These are phyloP conservation scores for Parauchenoglanis punctatus DNA, from an alignment of 2,797 vertebrate genomes.

Conservation along the genomic window DNA sequence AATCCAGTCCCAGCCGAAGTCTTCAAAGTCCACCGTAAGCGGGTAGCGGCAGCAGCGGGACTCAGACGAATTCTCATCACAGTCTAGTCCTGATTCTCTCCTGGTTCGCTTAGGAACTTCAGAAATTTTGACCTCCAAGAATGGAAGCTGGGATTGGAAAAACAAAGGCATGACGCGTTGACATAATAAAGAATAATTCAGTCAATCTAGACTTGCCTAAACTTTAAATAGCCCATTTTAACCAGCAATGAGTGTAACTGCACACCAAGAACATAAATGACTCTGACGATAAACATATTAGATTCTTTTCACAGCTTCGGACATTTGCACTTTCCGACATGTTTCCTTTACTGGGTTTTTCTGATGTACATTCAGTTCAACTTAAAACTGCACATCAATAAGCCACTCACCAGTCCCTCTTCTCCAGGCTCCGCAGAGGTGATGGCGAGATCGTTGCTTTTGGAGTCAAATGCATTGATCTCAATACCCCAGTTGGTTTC, in stretches of 20 bases:
- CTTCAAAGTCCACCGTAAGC: constrained; percentile 95
- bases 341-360: not conserved
- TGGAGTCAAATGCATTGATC: constrained; percentile 93
- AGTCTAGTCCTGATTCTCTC: constrained; percentile 91
- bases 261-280: not conserved
- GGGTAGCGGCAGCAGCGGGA: constrained; percentile 94
- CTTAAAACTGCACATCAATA: not conserved
- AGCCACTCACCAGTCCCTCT: constrained; percentile 90
- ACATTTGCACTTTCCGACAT: not conserved
- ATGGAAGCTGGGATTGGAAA: constrained; percentile 82
- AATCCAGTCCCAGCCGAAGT: constrained; percentile 97
- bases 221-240: not conserved
- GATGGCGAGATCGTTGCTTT: constrained; percentile 88
- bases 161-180: not conserved
- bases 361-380: not conserved
- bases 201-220: not conserved
- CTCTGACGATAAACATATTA: not conserved
- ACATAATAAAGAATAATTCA: constrained; percentile 27
- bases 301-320: not conserved
- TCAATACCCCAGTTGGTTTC: constrained; percentile 98
- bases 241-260: not conserved
- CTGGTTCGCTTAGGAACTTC: constrained; percentile 86
- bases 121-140: constrained; percentile 94
- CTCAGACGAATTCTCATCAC: constrained; percentile 91
- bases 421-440: constrained; percentile 87